A percentile compares a stretch with the other conserved stretches of the same genome.
Conservation (phyloP, 1,140 invertebrate species). For the Lepidurus packardi region DNA sequence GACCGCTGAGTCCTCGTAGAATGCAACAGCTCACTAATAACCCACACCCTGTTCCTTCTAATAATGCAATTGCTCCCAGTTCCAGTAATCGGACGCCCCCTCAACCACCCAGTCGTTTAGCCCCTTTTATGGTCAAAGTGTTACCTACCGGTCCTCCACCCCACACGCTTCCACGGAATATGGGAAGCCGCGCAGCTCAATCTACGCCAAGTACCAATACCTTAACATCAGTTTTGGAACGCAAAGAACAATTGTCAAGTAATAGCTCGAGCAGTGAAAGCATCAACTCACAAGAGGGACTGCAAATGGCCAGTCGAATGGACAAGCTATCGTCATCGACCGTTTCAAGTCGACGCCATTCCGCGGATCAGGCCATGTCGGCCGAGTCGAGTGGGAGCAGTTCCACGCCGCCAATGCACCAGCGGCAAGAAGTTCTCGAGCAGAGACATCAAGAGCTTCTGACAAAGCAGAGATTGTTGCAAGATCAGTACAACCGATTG, state of each 20-base stretch:
- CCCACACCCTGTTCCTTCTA: constrained; percentile 31
- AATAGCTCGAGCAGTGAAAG: constrained; percentile 66
- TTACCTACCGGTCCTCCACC: background rate
- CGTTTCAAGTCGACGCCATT: background rate
- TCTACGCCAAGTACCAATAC: background rate
- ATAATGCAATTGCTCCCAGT: background rate
- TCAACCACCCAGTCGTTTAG: constrained; percentile 35
- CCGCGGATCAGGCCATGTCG: background rate
- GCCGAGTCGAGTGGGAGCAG: background rate
- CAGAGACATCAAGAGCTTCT: constrained; percentile 77
- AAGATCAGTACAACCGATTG: constrained; percentile 79
- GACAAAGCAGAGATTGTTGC: constrained; percentile 74
- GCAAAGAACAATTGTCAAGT: constrained; percentile 42
- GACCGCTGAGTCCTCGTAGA: constrained; percentile 54
- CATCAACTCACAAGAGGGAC: constrained; percentile 65
- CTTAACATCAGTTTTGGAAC: constrained; percentile 28
- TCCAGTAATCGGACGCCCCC: constrained; percentile 1
- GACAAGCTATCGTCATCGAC: constrained; percentile 15
- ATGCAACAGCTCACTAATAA: constrained; percentile 37
- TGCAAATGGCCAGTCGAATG: constrained; percentile 42
- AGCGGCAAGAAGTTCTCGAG: constrained; percentile 67
- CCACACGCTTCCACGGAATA: constrained; percentile 19
- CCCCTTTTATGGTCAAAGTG: constrained; percentile 38
- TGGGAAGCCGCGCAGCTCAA: background rate
- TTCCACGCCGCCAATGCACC: constrained; percentile 34